Evolutionary conservation across 2,797 vertebrate species (phyloP).

Genomic region (Aldrovandia affinis): DNA sequence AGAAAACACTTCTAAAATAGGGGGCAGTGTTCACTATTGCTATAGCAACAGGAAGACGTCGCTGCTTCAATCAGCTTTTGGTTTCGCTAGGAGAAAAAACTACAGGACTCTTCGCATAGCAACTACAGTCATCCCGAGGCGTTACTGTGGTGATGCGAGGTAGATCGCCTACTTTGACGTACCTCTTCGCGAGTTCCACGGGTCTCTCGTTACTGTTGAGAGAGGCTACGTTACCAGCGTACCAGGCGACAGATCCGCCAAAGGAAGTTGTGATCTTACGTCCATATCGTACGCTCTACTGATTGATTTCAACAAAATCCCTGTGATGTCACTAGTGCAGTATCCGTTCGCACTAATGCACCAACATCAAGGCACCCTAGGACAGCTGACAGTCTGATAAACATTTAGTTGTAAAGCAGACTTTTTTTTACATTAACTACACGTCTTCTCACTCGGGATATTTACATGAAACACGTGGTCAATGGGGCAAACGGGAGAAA

Average conservation of each 20-base stretch:
- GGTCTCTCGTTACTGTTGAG: background rate
- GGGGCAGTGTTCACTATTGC: conserved; percentile 71
- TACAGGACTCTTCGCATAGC: conserved; percentile 43
- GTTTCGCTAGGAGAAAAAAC: conserved; percentile 49
- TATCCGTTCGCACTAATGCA: background rate
- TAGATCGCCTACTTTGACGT: conserved; percentile 49
- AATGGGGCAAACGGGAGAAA: conserved; percentile 19
- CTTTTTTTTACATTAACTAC: conserved; percentile 10
- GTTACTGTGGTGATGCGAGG: conserved; percentile 40
- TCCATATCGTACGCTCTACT: background rate
- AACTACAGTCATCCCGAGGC: conserved; percentile 50
- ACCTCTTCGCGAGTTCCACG: conserved; percentile 7
- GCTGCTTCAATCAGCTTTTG: conserved; percentile 68
- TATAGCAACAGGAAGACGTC: conserved; percentile 77
- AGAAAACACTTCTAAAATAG: conserved; percentile 59
- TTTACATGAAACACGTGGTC: conserved; percentile 31
- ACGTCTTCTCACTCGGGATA: conserved; percentile 30
- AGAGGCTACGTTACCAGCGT: background rate
- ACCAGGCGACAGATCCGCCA: background rate
- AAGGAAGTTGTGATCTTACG: background rate
- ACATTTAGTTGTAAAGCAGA: background rate
- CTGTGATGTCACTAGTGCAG: background rate
- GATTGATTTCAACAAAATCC: conserved; percentile 3
- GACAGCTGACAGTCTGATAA: no score
- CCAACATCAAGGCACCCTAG: background rate